These are phyloP conservation scores for Kradibia gibbosae DNA, from an alignment of 1,140 invertebrate species.

Conservation along the genomic window DNA sequence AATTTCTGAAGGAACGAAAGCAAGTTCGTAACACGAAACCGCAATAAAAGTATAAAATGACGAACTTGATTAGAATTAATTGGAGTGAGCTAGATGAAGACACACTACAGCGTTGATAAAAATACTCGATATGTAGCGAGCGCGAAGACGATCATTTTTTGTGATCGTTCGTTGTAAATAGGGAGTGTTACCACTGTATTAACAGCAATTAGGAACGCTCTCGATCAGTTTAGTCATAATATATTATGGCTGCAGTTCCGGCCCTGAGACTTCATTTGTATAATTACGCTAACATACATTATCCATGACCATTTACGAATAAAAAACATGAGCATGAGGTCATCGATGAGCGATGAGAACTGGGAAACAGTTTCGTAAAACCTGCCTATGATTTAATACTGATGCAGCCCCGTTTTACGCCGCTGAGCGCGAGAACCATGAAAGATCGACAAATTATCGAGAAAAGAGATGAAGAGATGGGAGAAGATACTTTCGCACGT, in stretches of 20 bases:
- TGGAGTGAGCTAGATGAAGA: not conserved
- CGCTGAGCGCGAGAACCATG: not conserved
- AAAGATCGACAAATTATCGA: not conserved
- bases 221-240: not conserved
- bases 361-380: not conserved
- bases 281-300: not conserved
- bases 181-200: not conserved
- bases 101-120: not conserved
- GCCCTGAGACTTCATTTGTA: constrained; percentile 11
- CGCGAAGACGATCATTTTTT: not conserved
- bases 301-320: not conserved
- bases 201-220: not conserved
- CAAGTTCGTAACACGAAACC: no score
- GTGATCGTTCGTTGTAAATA: not conserved
- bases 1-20: no score
- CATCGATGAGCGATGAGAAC: not conserved
- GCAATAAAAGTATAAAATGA: no score
- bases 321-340: not conserved
- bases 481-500: not conserved
- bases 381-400: not conserved
- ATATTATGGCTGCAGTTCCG: not conserved
- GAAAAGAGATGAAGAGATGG: not conserved
- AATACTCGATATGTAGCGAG: not conserved
- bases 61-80: not conserved
- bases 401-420: not conserved